Base-by-base conservation (phyloP, 2,888 invertebrate genomes). In the Auanema sp. region DNA sequence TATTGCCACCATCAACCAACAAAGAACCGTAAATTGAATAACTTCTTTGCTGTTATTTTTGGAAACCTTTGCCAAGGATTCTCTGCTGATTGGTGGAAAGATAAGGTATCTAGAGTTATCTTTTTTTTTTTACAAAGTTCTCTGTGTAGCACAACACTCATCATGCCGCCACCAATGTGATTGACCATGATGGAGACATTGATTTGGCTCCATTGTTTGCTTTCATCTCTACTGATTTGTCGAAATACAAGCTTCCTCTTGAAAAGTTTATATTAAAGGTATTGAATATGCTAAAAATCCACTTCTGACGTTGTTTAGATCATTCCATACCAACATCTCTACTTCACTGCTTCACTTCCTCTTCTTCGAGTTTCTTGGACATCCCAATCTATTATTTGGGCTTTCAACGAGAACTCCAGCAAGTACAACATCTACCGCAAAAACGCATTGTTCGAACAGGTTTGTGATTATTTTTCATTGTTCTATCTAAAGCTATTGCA, bases 51-150 rank as follows among this genome's bases (percentile, higher is more conserved):
- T 8, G 49, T 82, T 18, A 60, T 82, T 50, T 70, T 82, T 14
- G 82, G 80, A 50, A 82, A 82, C 62, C 62, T 82, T 47, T 53
- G 68, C 1, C 82, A 82, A 67, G 80, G 81, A 54, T 81, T 79
- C 62, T 78, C 78, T 2, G 67, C 77, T 25, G 81, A 81, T 69
- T 82, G 82, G 82, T 82, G 82, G 82, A 82, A 82, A 62, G 78
- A 80, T 55, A 82, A 82, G 66, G 65, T 71, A 12, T 8, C 8
- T 33, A 33, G 3, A 33, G 33, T 33, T 33, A 33, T 33, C 33
- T 5, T 5, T 8, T 18, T 5, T 12, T 16, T 47, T 40, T 43
- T 23, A 6, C 12, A 54, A 10, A 21, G 21, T 24, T 3, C 25
- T 21, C 16, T 11, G 59, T 68, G 43, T 60, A 74, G 76, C 82